These are phyloP conservation scores for Psammodynastes pulverulentus DNA, from an alignment of 2,113 vertebrate species.

Conservation along the genomic window DNA sequence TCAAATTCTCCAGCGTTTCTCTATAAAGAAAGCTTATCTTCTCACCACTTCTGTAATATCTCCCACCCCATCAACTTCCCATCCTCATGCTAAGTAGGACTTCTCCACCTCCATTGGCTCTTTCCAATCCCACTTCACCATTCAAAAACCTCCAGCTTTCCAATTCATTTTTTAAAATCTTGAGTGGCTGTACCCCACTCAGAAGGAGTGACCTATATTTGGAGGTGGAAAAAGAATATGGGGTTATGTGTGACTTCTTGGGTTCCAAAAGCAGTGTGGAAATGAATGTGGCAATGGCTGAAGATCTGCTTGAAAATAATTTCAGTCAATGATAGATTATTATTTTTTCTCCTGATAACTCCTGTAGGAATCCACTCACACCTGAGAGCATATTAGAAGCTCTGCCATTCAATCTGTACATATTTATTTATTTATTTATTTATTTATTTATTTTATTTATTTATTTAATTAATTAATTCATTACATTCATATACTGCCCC, in stretches of 20 bases:
- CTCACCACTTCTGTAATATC: not conserved
- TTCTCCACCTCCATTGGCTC: not conserved
- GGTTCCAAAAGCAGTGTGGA: not conserved
- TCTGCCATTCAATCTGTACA: not conserved
- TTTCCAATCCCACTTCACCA: not conserved
- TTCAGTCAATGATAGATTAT: not conserved
- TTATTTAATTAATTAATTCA: no score
- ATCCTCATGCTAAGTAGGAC: not conserved
- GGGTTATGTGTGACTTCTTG: not conserved
- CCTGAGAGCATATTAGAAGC: not conserved
- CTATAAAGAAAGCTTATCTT: not conserved
- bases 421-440: no score
- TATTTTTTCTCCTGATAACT: not conserved
- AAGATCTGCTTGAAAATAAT: not conserved
- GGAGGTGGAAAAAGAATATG: not conserved
- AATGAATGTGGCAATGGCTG: not conserved
- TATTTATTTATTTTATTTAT: no score
- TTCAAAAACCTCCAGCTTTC: not conserved
- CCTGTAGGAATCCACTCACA: not conserved
- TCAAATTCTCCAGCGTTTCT: not conserved
- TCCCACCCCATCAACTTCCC: not conserved
- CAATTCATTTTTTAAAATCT: not conserved
- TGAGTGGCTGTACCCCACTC: not conserved
- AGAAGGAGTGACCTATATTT: not conserved
- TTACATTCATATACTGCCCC: no score